Evolutionary conservation across 1,140 invertebrate species (phyloP), one percentile per base, ranked within the genome.

Genomic region (Rhynchophorus ferrugineus): DNA sequence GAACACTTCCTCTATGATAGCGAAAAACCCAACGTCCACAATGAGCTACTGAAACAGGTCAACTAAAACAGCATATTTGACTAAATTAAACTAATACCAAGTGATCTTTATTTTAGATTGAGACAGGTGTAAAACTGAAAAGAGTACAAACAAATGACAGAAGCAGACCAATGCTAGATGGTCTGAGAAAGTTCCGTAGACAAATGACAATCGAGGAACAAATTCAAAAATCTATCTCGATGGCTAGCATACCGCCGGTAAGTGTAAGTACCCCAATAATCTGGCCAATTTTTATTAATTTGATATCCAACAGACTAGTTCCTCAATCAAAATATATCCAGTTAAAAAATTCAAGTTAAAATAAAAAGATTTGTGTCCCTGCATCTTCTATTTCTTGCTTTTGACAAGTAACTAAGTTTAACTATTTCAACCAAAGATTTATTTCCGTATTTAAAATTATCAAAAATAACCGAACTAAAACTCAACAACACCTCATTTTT

Each of bases 141-240:
- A 82, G 78, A 48, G 82, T 83, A 0, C 82, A 81, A 68, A 86
- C 83, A 14, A 91, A 93, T 65, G 90, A 93, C 63, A 81, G 89
- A 58, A 91, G 88, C 63, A 90, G 80, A 71, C 89, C 89, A 2
- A 78, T 86, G 46, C 69, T 93, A 39, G 81, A 84, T 69, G 90
- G 90, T 14, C 71, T 93, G 38, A 78, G 87, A 35, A 91, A 91
- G 70, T 90, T 93, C 66, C 77, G 89, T 46, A 77, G 87, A 58
- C 89, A 92, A 69, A 78, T 89, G 77, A 92, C 89, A 1, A 87
- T 91, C 56, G 88, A 91, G 62, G 89, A 91, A 67, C 85, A 90
- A 70, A 80, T 89, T 22, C 83, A 87, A 52, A 88, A 89, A 63
- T 87, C 84, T 0, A 77, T 80, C 65, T 84, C 82, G 1, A 82